A percentile compares a stretch with the other conserved stretches of the same genome.
Conservation (phyloP, 2,888 invertebrate genomes). For the Parnassius apollo region DNA sequence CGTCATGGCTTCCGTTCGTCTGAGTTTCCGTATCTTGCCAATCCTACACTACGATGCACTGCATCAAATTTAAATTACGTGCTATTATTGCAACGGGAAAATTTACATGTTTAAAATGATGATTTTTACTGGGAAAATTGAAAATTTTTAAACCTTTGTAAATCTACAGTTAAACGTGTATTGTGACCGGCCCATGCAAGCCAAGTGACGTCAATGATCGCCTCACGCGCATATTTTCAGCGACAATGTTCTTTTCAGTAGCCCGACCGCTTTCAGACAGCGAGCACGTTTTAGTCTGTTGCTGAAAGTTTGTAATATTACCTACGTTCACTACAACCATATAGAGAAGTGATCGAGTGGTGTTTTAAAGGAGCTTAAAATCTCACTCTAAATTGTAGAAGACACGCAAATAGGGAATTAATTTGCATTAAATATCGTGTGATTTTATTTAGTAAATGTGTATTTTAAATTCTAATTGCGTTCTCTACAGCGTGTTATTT, state of each 20-base stretch:
- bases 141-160: background rate
- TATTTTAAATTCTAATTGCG: no score
- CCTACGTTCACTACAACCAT: background rate
- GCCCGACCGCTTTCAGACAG: constrained; percentile 35
- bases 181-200: constrained; percentile 27
- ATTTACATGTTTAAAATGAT: no score
- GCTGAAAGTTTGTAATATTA: constrained; percentile 7
- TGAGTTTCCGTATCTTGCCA: no score
- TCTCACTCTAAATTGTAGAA: background rate
- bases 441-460: no score
- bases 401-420: no score
- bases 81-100: no score
- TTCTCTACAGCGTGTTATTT: no score
- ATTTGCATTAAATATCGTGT: no score
- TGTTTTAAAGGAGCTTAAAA: background rate
- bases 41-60: no score
- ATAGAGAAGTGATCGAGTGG: background rate
- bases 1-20: no score
- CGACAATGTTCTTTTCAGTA: constrained; percentile 47
- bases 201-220: constrained; percentile 35
- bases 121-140: no score
- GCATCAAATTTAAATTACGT: no score
- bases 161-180: constrained; percentile 30
- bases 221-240: constrained; percentile 47
- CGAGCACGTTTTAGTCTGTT: constrained; percentile 25